phyloP scores from a whole-genome alignment of 2,113 vertebrate species.

The Engraulis encrasicolus region DNA sequence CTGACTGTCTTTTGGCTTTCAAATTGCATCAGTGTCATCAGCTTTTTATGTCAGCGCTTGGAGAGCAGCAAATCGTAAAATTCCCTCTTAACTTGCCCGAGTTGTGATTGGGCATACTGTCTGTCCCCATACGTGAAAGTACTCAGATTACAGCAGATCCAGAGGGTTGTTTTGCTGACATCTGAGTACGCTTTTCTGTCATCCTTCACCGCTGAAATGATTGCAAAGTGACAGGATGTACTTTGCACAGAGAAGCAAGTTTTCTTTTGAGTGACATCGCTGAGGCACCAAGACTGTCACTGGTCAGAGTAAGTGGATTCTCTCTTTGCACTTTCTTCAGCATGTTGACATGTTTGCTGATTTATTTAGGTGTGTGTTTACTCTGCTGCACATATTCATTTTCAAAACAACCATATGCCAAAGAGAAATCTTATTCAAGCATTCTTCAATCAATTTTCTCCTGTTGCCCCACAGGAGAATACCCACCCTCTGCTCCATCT shows the following conservation, averaged over 20 bases:
- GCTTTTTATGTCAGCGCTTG: background rate
- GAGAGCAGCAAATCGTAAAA: background rate
- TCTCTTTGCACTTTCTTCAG: background rate
- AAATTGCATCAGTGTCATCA: background rate
- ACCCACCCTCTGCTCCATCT: background rate
- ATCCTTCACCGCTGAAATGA: slow-evolving; percentile 1
- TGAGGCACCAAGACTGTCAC: background rate
- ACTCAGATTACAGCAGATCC: slow-evolving; percentile 4
- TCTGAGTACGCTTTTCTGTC: background rate
- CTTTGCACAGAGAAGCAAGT: background rate
- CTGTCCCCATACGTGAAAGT: background rate
- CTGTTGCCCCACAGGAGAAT: background rate
- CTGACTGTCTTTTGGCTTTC: background rate
- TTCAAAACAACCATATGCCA: background rate
- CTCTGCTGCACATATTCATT: background rate
- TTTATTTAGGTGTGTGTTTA: background rate
- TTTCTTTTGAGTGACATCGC: background rate
- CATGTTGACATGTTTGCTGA: background rate
- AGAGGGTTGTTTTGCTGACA: slow-evolving; percentile 19
- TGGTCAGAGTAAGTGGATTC: background rate
- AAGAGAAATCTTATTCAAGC: background rate
- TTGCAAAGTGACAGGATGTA: slow-evolving; percentile 12
- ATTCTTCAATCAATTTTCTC: background rate
- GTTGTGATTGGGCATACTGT: slow-evolving; percentile 4
- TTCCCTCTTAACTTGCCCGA: background rate